A percentile compares a stretch with the other conserved stretches of the same genome.
These are phyloP conservation scores for Bolborhynchus lineola DNA, from an alignment of 2,113 vertebrate genomes.

Conservation along the genomic window DNA sequence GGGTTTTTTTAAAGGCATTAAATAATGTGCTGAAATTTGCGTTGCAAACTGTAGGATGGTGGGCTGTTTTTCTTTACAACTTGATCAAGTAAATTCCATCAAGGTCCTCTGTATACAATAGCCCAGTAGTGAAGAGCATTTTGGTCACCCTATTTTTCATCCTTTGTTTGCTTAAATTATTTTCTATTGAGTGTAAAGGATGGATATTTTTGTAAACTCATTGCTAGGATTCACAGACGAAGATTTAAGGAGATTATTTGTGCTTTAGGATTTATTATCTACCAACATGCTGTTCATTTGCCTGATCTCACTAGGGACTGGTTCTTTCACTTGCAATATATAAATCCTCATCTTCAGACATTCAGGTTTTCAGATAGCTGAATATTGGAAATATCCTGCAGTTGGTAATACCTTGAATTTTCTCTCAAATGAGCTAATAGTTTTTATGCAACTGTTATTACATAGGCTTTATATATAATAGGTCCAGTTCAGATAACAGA, in stretches of 20 bases:
- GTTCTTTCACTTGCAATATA: constrained; percentile 57
- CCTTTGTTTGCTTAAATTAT: not conserved
- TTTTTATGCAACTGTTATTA: not conserved
- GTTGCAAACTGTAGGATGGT: not conserved
- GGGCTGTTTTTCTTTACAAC: not conserved
- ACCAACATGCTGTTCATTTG: constrained; percentile 37
- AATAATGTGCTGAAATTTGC: not conserved
- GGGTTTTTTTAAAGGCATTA: not conserved
- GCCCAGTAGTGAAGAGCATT: not conserved
- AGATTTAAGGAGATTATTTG: constrained; percentile 52
- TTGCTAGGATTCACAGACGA: constrained; percentile 37
- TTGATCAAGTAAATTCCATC: not conserved
- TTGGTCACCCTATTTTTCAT: not conserved
- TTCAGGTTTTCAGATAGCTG: not conserved
- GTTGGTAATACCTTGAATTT: constrained; percentile 27
- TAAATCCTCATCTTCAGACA: constrained; percentile 29
- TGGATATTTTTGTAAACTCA: constrained; percentile 29
- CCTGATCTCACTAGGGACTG: constrained; percentile 4
- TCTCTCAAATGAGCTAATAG: not conserved
- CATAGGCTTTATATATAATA: not conserved
- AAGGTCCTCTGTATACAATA: not conserved
- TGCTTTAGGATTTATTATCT: constrained; percentile 48
- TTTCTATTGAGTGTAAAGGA: not conserved
- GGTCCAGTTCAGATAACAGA: not conserved
- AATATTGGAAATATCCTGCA: not conserved